Base-by-base conservation (phyloP, 1,140 invertebrate species). In the Panagrolaimus sp. region DNA sequence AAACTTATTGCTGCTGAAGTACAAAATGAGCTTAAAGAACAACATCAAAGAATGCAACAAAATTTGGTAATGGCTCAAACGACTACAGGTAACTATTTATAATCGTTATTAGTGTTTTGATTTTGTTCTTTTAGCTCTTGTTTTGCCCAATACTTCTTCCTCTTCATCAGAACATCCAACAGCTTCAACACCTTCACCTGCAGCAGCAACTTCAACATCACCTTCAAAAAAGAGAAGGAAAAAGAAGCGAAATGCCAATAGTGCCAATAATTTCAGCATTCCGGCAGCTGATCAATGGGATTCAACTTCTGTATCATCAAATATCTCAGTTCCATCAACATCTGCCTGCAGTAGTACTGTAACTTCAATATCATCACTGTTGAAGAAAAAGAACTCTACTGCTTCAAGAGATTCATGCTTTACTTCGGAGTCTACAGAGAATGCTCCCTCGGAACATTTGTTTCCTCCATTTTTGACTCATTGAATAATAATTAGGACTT, bases 311-410 rank as follows among this genome's bases (percentile, higher is more conserved):
- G 52, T 58, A 2, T 58, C 52, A 12, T 38, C 32, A 38, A 38
- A 38, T 38, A 38, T 38, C 7, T 38, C 32, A 38, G 32, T 7
- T 38, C 32, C 32, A 38, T 38, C 32, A 38, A 38, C 32, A 7
- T 38, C 32, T 38, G 32, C 7, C 2, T 38, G 32, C 32, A 38
- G 32, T 12, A 58, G 52, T 26, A 58, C 52, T 21, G 21, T 58
- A 12, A 26, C 52, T 26, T 58, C 52, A 21, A 17, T 58, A 17
- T 58, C 52, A 14, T n/a, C 52, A n/a, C 21, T 21, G 15, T 28
- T 28, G 52, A 58, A 58, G 52, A 58, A 58, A 58, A 58, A 58
- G 52, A 28, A 12, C 4, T 58, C 52, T 4, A 58, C 52, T 21
- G 28, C 52, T 4, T 58, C 52, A 5, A 12, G 52, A 3, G 52